These are phyloP conservation scores for Myotis findleyi DNA, from an alignment of 2,797 vertebrate genomes.

Conservation along the genomic window DNA sequence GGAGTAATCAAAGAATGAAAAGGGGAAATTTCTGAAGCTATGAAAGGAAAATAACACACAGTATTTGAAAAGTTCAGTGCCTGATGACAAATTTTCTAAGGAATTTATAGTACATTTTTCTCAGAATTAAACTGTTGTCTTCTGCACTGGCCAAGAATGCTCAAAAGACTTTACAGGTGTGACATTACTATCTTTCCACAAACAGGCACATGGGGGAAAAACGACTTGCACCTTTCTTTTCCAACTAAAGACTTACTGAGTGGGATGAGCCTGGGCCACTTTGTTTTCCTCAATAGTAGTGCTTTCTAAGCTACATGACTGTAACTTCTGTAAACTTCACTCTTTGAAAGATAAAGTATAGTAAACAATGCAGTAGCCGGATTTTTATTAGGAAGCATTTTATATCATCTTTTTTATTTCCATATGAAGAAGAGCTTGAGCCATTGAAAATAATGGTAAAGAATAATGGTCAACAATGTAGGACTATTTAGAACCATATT, in stretches of 20 bases:
- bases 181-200: background rate
- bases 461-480: background rate
- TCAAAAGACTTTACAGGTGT: background rate
- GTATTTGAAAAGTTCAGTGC: background rate
- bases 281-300: background rate
- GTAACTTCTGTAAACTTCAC: background rate
- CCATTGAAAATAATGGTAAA: constrained; percentile 28
- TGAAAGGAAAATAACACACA: background rate
- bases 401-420: background rate
- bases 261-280: no score
- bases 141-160: background rate
- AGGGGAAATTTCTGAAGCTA: background rate
- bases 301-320: background rate
- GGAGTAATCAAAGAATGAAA: background rate
- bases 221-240: background rate
- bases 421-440: background rate
- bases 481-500: background rate
- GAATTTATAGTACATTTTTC: background rate
- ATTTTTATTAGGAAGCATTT: background rate
- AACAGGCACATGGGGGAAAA: background rate
- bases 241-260: background rate
- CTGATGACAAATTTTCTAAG: background rate
- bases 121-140: background rate
- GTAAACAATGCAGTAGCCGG: background rate
- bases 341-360: background rate